Percentiles rank a stretch among this genome's conserved stretches.
These are phyloP conservation scores for Cetoscarus ocellatus DNA, from an alignment of 2,797 vertebrate species.

Conservation along the genomic window DNA sequence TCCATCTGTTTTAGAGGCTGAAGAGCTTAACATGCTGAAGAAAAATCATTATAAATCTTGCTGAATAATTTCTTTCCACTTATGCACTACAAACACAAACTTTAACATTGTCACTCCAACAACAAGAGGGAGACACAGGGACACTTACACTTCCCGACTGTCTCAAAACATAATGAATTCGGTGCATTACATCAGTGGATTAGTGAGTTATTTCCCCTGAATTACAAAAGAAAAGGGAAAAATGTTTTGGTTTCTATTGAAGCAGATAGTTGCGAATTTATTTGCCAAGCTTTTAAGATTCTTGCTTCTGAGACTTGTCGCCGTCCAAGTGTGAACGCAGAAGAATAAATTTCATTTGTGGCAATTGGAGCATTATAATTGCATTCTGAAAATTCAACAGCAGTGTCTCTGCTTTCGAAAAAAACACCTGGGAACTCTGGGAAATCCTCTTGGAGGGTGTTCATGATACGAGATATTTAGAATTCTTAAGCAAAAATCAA, in stretches of 20 bases:
- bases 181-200: too few relatives aligned
- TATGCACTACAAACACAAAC: too few relatives aligned
- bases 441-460: neutral
- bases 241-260: neutral
- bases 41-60: neutral
- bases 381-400: neutral
- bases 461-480: too few relatives aligned
- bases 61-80: too few relatives aligned
- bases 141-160: too few relatives aligned
- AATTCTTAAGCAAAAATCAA: too few relatives aligned
- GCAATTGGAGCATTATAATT: conserved; percentile 9
- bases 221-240: neutral
- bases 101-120: too few relatives aligned
- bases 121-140: too few relatives aligned
- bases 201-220: neutral
- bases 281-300: conserved; percentile 5
- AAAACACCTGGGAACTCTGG: neutral
- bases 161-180: too few relatives aligned
- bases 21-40: neutral
- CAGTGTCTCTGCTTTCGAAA: neutral
- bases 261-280: conserved; percentile 8
- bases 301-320: neutral
- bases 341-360: neutral
- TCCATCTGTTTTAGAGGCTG: too few relatives aligned
- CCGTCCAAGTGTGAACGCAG: neutral